Evolutionary conservation across 2,888 invertebrate species (phyloP).

Genomic region (Erpobdella octoculata): DNA sequence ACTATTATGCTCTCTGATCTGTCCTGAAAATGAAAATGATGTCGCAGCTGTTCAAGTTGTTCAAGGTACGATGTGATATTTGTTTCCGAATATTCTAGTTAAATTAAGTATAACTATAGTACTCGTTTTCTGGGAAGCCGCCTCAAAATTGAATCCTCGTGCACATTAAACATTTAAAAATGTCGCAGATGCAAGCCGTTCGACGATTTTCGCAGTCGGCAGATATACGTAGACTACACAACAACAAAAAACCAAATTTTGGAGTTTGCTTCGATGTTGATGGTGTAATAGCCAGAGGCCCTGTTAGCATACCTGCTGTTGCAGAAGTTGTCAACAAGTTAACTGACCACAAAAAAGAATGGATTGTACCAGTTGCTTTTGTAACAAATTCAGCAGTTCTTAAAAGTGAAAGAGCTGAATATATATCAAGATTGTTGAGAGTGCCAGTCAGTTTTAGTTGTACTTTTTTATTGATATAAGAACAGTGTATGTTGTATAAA

Average conservation of each 20-base stretch:
- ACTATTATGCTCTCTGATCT: too few relatives aligned
- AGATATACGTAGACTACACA: not conserved
- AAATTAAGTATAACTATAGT: too few relatives aligned
- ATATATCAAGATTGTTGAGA: slow-evolving; percentile 9
- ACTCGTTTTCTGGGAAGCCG: too few relatives aligned
- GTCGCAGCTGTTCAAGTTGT: too few relatives aligned
- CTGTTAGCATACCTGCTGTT: slow-evolving; percentile 45
- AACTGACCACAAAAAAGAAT: slow-evolving; percentile 43
- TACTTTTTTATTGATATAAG: not conserved
- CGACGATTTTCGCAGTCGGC: not conserved
- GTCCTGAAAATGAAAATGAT: too few relatives aligned
- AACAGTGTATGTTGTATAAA: not conserved
- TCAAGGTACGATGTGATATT: too few relatives aligned
- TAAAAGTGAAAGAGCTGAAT: slow-evolving; percentile 7
- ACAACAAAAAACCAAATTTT: slow-evolving; percentile 37
- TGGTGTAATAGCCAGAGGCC: slow-evolving; percentile 50
- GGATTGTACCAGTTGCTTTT: slow-evolving; percentile 49
- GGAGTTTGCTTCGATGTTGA: slow-evolving; percentile 53
- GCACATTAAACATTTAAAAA: too few relatives aligned
- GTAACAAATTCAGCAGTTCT: slow-evolving; percentile 47
- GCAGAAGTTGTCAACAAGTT: slow-evolving; percentile 44
- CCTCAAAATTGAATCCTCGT: too few relatives aligned
- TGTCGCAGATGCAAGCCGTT: not conserved
- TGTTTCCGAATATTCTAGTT: too few relatives aligned
- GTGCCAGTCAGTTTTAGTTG: not conserved